Conservation (phyloP, 2,797 vertebrate species). For the Poeciliopsis turneri region DNA sequence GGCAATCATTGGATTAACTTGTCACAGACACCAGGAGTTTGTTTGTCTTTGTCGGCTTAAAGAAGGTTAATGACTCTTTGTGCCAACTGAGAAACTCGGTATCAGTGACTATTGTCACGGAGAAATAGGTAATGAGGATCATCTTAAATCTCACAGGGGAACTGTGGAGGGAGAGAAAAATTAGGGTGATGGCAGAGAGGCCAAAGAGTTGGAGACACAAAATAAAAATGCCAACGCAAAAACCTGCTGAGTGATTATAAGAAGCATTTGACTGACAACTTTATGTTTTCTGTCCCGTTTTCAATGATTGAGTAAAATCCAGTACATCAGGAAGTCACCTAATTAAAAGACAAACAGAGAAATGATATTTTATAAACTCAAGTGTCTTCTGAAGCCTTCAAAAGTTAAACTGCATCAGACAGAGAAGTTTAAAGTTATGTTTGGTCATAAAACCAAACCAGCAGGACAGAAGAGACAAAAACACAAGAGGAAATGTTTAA, state of each 20-base stretch:
- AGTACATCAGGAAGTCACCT: neutral
- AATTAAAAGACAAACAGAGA: neutral
- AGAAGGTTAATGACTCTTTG: conserved; percentile 12
- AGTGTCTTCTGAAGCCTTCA: neutral
- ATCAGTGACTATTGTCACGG: conserved; percentile 52
- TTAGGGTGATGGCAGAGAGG: neutral
- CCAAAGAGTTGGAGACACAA: neutral
- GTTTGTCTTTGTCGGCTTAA: neutral
- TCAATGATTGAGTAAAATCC: neutral
- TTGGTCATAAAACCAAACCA: neutral
- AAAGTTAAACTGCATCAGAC: neutral
- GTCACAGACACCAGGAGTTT: conserved; percentile 6
- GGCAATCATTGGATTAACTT: neutral
- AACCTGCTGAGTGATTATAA: neutral
- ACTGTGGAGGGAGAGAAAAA: neutral
- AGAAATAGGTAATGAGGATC: conserved; percentile 71
- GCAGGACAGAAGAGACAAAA: neutral
- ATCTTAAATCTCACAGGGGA: neutral
- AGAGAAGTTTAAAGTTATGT: neutral
- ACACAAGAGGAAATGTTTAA: neutral
- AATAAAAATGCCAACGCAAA: neutral
- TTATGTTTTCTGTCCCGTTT: neutral
- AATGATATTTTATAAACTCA: neutral
- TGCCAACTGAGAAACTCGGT: conserved; percentile 26
- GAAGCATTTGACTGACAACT: neutral